phyloP scores from a whole-genome alignment of 1,140 invertebrate species.

The Agrilus planipennis region DNA sequence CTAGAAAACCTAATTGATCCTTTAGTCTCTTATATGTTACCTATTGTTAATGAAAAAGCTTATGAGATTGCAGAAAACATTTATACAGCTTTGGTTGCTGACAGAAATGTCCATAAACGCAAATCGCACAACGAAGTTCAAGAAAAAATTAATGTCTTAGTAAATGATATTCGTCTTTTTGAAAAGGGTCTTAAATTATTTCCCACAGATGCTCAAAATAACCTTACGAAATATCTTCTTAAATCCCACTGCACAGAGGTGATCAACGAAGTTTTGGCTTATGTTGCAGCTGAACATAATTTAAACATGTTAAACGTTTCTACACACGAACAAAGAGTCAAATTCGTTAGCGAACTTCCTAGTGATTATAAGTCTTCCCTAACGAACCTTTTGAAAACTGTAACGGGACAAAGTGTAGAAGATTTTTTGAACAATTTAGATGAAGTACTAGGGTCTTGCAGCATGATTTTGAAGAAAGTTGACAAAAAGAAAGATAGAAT shows the following conservation, averaged over 20 bases:
- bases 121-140: constrained; percentile 70
- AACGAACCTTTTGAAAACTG: constrained; percentile 46
- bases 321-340: constrained; percentile 53
- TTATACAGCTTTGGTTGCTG: constrained; percentile 56
- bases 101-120: constrained; percentile 49
- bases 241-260: constrained; percentile 75
- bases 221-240: constrained; percentile 68
- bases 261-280: constrained; percentile 63
- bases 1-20: constrained; percentile 48
- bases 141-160: constrained; percentile 65
- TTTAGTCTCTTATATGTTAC: constrained; percentile 47
- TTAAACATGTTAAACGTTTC: constrained; percentile 40
- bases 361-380: constrained; percentile 52
- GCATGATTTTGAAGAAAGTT: constrained; percentile 75
- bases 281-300: constrained; percentile 54
- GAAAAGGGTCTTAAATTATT: constrained; percentile 72
- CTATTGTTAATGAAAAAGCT: constrained; percentile 43
- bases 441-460: constrained; percentile 55
- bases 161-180: constrained; percentile 68
- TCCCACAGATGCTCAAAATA: constrained; percentile 41
- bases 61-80: constrained; percentile 50
- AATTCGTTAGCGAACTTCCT: constrained; percentile 52
- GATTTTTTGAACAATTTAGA: constrained; percentile 68
- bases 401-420: constrained; percentile 52
- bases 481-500: constrained; percentile 79